phyloP scores from a whole-genome alignment of 2,113 vertebrate genomes.

The Neodontobutis hainanensis region DNA sequence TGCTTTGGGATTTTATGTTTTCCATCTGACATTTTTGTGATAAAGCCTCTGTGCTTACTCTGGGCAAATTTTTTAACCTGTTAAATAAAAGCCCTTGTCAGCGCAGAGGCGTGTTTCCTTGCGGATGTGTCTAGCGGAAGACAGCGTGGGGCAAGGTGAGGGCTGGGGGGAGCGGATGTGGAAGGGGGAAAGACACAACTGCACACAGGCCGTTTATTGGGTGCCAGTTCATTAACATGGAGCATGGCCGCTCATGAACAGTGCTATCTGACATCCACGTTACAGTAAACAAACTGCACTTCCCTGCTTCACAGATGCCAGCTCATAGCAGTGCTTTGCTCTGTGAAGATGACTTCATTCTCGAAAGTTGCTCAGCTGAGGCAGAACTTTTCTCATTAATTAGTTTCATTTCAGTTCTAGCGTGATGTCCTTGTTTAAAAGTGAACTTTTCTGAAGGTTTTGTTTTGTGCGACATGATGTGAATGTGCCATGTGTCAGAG shows the following conservation, averaged over 20 bases:
- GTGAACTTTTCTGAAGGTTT: constrained; percentile 13
- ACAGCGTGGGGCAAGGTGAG: constrained; percentile 62
- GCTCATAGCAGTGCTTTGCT: constrained; percentile 10
- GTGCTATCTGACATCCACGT: constrained; percentile 52
- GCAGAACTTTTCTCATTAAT: constrained; percentile 61
- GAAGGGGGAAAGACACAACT: constrained; percentile 37
- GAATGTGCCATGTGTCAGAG: constrained; percentile 20
- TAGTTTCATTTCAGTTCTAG: constrained; percentile 27
- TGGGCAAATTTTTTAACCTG: constrained; percentile 43
- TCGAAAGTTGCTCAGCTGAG: constrained; percentile 44
- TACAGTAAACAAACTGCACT: constrained; percentile 65
- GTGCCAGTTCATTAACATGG: constrained; percentile 77
- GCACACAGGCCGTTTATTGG: constrained; percentile 59
- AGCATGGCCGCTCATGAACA: constrained; percentile 52
- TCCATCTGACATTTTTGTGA: constrained; percentile 55
- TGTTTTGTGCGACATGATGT: constrained; percentile 29
- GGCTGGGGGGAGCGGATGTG: constrained; percentile 36
- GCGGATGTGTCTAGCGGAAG: constrained; percentile 71
- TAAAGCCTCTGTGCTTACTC: constrained; percentile 39
- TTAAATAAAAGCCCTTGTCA: constrained; percentile 58
- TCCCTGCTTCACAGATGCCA: constrained; percentile 38
- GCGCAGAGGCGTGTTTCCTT: constrained; percentile 65
- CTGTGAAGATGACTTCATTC: constrained; percentile 43
- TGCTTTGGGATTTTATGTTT: constrained; percentile 51
- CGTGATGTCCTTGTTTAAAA: constrained; percentile 21